Percentiles rank a stretch among this genome's conserved stretches.
Evolutionary conservation across 2,888 invertebrate species (phyloP).

Genomic region (Eupithecia abbreviata): DNA sequence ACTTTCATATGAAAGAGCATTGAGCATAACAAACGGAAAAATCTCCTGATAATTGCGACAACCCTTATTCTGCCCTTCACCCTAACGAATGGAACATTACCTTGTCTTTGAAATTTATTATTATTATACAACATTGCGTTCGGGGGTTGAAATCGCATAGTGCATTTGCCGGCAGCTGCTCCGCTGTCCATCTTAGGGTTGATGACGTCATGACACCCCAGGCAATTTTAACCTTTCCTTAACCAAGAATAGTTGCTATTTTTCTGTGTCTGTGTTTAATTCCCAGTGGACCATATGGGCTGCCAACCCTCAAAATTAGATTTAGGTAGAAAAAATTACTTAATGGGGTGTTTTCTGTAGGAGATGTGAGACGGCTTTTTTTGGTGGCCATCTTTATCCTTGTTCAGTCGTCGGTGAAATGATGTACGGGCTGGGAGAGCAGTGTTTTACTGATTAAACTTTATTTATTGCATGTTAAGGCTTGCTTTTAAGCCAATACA

Average conservation of each 20-base stretch:
- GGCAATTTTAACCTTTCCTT: slow-evolving; percentile 44
- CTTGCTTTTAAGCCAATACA: slow-evolving; percentile 28
- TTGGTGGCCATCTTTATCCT: slow-evolving; percentile 54
- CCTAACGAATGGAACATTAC: slow-evolving; percentile 64
- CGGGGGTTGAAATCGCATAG: slow-evolving; percentile 70
- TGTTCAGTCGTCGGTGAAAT: slow-evolving; percentile 51
- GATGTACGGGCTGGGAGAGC: slow-evolving; percentile 48
- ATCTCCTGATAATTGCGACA: slow-evolving; percentile 68
- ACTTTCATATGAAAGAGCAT: slow-evolving; percentile 48
- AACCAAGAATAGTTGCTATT: slow-evolving; percentile 42
- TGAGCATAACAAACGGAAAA: slow-evolving; percentile 53
- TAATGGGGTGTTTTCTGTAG: slow-evolving; percentile 79
- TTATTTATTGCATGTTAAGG: slow-evolving; percentile 23
- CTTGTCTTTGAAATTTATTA: slow-evolving; percentile 80
- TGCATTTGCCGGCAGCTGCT: slow-evolving; percentile 76
- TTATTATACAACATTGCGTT: slow-evolving; percentile 78
- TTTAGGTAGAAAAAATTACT: slow-evolving; percentile 79
- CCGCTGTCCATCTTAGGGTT: slow-evolving; percentile 55
- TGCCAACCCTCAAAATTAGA: slow-evolving; percentile 78
- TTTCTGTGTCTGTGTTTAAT: slow-evolving; percentile 46
- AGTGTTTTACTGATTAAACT: slow-evolving; percentile 27
- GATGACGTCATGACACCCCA: slow-evolving; percentile 43
- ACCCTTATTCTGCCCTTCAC: slow-evolving; percentile 59
- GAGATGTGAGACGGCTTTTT: slow-evolving; percentile 58
- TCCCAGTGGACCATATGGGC: slow-evolving; percentile 79